Evolutionary conservation across 2,113 vertebrate genomes (phyloP), one percentile per base, ranked within the genome.

Genomic region (Perca flavescens): DNA sequence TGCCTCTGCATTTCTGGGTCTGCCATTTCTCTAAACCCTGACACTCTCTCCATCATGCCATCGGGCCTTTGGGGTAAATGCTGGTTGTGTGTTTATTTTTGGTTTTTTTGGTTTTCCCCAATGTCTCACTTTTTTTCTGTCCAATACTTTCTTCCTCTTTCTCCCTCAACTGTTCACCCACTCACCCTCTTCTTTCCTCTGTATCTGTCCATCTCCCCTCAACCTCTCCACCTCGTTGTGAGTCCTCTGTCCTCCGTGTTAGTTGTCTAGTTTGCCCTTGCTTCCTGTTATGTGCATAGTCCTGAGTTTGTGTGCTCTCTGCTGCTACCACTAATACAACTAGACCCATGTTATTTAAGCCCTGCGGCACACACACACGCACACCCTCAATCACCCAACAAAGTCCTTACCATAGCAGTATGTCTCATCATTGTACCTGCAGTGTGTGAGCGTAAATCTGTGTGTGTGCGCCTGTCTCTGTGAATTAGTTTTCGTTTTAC

Each of bases 401-500:
- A 92, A 93, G 78, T 84, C 88, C 89, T 90, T 74, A 93, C 87
- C 76, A 43, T 83, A 90, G 92, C 92, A 90, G 61, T 86, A 62
- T 83, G 68, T 84, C 87, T 83, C 85, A 64, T 88, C 87, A 84
- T 82, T 88, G 85, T 90, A 84, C 86, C 85, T 85, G 88, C 85
- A 76, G 79, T 54, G 66, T 90, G 84, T 85, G 86, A 87, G 86
- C 22, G 84, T 92, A 90, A 92, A 91, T 91, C 82, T 88, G 83
- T 84, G 88, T 79, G 88, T 91, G 88, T 89, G 88, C 34, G 68
- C 19, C 71, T 92, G 90, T 92, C 88, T 83, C 75, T 79, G 88
- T 92, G 88, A 92, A 90, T 94, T 90, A 92, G 88, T 90, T 92
- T 90, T 79, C 69, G 10, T 85, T 87, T 92, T 82, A 83, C 86